Conservation (phyloP, 2,113 vertebrate species). For the Tricholaema leucomelas region DNA sequence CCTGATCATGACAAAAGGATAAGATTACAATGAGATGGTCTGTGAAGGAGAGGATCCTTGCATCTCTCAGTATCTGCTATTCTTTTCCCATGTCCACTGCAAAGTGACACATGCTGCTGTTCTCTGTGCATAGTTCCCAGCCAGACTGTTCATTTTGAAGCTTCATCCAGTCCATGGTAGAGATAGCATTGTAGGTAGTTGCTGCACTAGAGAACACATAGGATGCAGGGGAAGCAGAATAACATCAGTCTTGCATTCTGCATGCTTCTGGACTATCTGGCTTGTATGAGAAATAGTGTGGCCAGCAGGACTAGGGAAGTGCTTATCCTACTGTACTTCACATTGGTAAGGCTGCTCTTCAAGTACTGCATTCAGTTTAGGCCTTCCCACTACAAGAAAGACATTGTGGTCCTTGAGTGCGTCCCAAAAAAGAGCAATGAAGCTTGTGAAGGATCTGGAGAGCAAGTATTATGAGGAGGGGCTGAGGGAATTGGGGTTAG, state of each 20-base stretch:
- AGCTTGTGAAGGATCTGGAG: background rate
- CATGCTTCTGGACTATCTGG: background rate
- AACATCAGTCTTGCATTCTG: background rate
- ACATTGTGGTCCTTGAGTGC: accelerated
- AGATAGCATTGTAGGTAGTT: background rate
- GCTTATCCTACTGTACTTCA: accelerated
- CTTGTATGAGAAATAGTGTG: background rate
- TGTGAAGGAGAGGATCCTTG: background rate
- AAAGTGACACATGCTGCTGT: background rate
- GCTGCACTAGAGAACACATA: background rate
- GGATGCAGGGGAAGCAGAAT: background rate
- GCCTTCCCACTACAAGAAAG: background rate
- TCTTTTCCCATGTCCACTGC: background rate
- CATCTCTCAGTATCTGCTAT: background rate
- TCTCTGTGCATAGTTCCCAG: background rate
- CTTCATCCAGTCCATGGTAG: background rate
- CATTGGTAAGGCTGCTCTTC: accelerated
- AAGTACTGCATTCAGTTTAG: background rate
- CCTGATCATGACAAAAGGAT: background rate
- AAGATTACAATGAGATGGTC: background rate
- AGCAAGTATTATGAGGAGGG: accelerated
- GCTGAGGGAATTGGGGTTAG: background rate
- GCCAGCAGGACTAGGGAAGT: background rate
- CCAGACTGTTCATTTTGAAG: background rate
- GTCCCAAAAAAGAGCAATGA: background rate